Evolutionary conservation across 1,140 invertebrate genomes (phyloP).

Genomic region (Drosophila ambigua): DNA sequence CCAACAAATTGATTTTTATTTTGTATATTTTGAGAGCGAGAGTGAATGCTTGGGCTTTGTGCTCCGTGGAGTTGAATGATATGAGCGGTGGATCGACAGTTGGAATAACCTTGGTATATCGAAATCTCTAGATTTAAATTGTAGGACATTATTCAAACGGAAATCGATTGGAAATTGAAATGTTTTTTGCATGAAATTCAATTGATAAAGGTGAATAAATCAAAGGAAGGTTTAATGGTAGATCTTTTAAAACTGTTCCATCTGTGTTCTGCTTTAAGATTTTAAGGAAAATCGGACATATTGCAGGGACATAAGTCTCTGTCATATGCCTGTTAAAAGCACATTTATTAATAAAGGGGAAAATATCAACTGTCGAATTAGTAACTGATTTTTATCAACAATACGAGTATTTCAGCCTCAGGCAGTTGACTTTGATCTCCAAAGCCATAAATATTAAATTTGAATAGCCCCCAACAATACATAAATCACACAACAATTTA

Average conservation of each 20-base stretch:
- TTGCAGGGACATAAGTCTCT: no score
- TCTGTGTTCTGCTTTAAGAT: no score
- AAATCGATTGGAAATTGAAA: not conserved
- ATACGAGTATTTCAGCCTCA: not conserved
- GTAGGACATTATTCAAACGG: no score
- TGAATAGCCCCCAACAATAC: slow-evolving; percentile 14
- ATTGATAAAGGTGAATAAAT: no score
- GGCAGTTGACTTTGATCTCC: slow-evolving; percentile 37
- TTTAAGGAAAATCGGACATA: no score
- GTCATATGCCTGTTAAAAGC: no score
- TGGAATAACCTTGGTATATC: slow-evolving; percentile 50
- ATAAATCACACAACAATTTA: slow-evolving; percentile 63
- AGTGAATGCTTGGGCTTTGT: slow-evolving; percentile 55
- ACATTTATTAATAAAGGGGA: slow-evolving; percentile 1
- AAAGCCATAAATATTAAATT: slow-evolving; percentile 48
- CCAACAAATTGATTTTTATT: slow-evolving; percentile 8
- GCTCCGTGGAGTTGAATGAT: slow-evolving; percentile 39
- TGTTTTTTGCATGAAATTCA: not conserved
- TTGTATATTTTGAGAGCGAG: slow-evolving; percentile 55
- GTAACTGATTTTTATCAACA: slow-evolving; percentile 28
- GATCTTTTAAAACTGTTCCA: not conserved
- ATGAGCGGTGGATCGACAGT: slow-evolving; percentile 29
- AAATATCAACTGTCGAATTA: slow-evolving; percentile 33
- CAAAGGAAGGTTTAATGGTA: not conserved
- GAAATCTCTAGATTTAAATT: not conserved